Conservation (phyloP, 92 coral and sea anemone genomes). For the Parazoanthus swiftii region DNA sequence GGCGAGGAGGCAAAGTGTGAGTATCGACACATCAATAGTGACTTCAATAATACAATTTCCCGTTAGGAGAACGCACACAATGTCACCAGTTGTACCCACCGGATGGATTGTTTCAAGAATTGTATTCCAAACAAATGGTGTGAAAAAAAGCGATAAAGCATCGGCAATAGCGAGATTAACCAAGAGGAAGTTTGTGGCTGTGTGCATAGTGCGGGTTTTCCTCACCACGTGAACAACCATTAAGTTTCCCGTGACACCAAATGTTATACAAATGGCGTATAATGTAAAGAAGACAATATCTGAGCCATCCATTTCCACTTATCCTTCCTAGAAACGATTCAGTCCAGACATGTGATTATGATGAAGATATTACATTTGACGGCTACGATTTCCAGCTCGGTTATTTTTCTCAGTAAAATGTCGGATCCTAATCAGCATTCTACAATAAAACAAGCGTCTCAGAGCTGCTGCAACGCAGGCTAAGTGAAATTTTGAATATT, state of each 20-base stretch:
- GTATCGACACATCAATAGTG: not conserved
- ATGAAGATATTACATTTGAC: too few species aligned
- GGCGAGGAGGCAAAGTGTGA: constrained; percentile 18
- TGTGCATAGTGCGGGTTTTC: constrained; percentile 30
- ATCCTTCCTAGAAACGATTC: too few species aligned
- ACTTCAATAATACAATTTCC: constrained; percentile 16
- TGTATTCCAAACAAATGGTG: not conserved
- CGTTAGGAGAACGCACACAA: not conserved
- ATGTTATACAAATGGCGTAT: not conserved
- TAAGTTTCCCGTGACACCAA: constrained; percentile 4
- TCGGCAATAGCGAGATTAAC: constrained; percentile 26
- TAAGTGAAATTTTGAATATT: too few species aligned
- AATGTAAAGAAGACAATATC: not conserved
- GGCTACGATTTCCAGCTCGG: too few species aligned
- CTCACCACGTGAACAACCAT: constrained; percentile 29
- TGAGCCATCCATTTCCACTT: not conserved
- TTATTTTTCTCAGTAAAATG: too few species aligned
- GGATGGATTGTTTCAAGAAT: constrained; percentile 1
- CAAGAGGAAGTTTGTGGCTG: constrained; percentile 29
- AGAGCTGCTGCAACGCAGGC: too few species aligned
- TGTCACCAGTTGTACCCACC: not conserved
- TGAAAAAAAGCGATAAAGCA: not conserved
- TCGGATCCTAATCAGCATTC: too few species aligned
- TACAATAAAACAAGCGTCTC: too few species aligned
- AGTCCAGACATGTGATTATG: too few species aligned